Base-by-base conservation (phyloP, 2,888 invertebrate species). In the Helicoverpa assulta region DNA sequence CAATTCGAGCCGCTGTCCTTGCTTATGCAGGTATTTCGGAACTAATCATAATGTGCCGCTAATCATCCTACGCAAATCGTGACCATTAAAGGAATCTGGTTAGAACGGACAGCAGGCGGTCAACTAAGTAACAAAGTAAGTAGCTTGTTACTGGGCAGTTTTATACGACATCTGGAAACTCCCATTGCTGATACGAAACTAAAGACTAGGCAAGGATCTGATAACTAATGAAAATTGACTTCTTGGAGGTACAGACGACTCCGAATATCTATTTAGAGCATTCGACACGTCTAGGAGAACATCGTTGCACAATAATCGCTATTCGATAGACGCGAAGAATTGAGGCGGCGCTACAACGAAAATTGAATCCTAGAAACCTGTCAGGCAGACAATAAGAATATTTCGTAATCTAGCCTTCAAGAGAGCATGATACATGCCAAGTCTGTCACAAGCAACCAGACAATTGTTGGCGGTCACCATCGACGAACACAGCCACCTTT, bases 401-500 rank as follows among this genome's bases (percentile, higher is more conserved):
- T 18, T 14, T 57, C 21, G 29, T 60, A 51, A 54, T 53, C n/a
- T 71, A 50, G 60, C 58, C 53, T 63, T 60, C 52, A 52, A 59
- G 60, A 67, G 50, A 37, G n/a, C 51, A 61, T 61, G 74, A 66
- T 61, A 50, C 50, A 79, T 79, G 61, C 51, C 58, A 59, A 58
- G 79, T 56, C 62, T 40, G 76, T 54, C 70, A 69, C 60, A 60
- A 75, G 62, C 61, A 62, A 47, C 60, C 55, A 59, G 54, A 77
- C 77, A 77, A 80, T 80, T 66, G 70, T 19, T 66, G 76, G 50
- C 82, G 70, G 74, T 65, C 72, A 64, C 64, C 64, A 67, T 29
- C 58, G 56, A 75, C 74, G 70, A 76, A 61, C 72, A 56, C 65
- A 76, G 71, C 60, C 47, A 70, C 43, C 85, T 85, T 92, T 91